Conservation (phyloP, 2,113 vertebrate species). For the Microcebus griseorufus region DNA sequence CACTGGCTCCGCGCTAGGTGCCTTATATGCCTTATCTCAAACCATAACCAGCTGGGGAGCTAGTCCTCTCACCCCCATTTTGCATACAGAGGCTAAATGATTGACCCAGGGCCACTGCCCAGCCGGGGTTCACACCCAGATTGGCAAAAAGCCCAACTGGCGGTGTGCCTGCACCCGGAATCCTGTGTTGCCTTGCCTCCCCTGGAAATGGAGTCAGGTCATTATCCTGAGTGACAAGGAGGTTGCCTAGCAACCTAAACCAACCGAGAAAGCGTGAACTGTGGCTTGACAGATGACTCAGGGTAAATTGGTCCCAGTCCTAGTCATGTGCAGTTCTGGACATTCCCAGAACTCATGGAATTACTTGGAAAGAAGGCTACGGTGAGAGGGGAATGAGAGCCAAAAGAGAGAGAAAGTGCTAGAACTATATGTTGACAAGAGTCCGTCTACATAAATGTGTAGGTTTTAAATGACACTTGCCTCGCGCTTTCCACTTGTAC, state of each 20-base stretch:
- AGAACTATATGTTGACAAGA: not conserved
- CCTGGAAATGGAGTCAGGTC: slow-evolving; percentile 33
- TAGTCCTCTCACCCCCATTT: not conserved
- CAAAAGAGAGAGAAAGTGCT: slow-evolving; percentile 22
- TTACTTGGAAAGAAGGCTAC: slow-evolving; percentile 45
- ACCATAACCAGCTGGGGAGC: not conserved
- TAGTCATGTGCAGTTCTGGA: slow-evolving; percentile 22
- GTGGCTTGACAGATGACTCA: slow-evolving; percentile 24
- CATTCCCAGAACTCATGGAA: slow-evolving; percentile 48
- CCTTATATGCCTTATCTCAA: not conserved
- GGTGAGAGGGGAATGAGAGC: not conserved
- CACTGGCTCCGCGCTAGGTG: not conserved
- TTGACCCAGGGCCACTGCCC: not conserved
- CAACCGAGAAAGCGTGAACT: slow-evolving; percentile 17
- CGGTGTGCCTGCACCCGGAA: not conserved
- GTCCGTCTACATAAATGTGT: not conserved
- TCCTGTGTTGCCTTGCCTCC: not conserved
- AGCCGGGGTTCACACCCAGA: not conserved
- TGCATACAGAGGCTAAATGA: not conserved
- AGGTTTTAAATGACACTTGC: slow-evolving; percentile 30
- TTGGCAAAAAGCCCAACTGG: not conserved
- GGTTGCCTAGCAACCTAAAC: slow-evolving; percentile 65
- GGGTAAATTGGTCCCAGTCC: slow-evolving; percentile 32
- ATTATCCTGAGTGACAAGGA: slow-evolving; percentile 21
- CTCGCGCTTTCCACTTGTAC: not conserved